Conservation (phyloP, 2,113 vertebrate genomes). For the Centropus unirufus region DNA sequence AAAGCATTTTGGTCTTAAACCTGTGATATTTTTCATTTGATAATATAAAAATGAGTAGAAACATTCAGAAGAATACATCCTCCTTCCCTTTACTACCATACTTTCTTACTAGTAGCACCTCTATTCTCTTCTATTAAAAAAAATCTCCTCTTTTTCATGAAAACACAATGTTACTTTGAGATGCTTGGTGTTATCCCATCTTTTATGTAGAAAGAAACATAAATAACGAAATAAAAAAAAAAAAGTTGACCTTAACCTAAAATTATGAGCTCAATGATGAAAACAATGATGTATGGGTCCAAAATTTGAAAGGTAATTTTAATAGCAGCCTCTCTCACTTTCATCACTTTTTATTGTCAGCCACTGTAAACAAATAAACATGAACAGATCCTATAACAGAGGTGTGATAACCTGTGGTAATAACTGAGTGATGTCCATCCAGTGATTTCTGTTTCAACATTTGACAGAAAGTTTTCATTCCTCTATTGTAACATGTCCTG, state of each 20-base stretch:
- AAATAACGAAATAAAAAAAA: neutral
- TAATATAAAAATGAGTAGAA: neutral
- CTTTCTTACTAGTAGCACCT: neutral
- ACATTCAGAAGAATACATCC: neutral
- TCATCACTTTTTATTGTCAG: neutral
- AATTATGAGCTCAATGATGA: neutral
- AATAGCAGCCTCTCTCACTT: neutral
- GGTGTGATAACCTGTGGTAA: neutral
- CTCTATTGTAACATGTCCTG: neutral
- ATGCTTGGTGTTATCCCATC: neutral
- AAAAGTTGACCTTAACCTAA: neutral
- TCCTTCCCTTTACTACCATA: neutral
- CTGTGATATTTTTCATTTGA: neutral
- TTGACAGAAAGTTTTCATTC: neutral
- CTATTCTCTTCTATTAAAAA: neutral
- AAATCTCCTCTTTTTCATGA: neutral
- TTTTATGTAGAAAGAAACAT: neutral
- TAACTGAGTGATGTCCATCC: neutral
- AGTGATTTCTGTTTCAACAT: neutral
- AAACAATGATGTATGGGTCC: neutral
- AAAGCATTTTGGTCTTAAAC: neutral
- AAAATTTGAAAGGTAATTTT: neutral
- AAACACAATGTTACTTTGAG: neutral
- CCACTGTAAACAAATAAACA: neutral
- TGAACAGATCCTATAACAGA: neutral